phyloP scores from a whole-genome alignment of 2,888 invertebrate genomes.

The Hermaeophaga mercurialis region DNA sequence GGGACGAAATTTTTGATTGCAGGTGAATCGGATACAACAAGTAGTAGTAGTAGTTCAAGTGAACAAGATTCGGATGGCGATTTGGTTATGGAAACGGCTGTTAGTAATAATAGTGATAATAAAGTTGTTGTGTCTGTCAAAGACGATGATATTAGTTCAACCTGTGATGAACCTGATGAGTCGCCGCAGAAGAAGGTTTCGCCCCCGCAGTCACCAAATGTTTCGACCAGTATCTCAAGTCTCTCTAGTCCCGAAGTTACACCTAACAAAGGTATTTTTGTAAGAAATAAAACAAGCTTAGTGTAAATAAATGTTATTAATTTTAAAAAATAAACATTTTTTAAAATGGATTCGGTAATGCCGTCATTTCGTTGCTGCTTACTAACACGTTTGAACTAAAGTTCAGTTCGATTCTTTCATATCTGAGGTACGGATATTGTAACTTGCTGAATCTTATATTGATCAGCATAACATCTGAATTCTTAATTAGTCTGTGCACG shows the following conservation, averaged over 20 bases:
- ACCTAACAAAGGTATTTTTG: conserved; percentile 15
- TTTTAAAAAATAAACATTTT: too few relatives aligned
- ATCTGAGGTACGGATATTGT: too few relatives aligned
- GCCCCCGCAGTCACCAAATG: conserved; percentile 30
- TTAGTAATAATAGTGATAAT: conserved; percentile 24
- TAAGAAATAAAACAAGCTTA: too few relatives aligned
- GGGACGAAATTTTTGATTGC: neutral
- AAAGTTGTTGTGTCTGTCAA: conserved; percentile 19
- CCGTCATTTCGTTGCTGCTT: too few relatives aligned
- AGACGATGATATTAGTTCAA: conserved; percentile 33
- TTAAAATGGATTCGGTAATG: too few relatives aligned
- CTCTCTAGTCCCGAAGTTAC: conserved; percentile 40
- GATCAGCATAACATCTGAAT: too few relatives aligned
- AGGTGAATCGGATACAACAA: conserved; percentile 18
- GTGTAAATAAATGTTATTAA: too few relatives aligned
- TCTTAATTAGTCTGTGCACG: too few relatives aligned
- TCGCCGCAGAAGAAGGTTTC: conserved; percentile 19
- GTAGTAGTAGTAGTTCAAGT: conserved; percentile 15
- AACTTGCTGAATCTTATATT: too few relatives aligned
- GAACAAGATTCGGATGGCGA: conserved; percentile 27
- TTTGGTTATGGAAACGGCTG: conserved; percentile 22
- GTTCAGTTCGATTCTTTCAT: too few relatives aligned
- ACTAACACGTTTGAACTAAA: too few relatives aligned
- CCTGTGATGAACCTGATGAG: conserved; percentile 25
- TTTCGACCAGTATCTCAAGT: conserved; percentile 39